Conservation (phyloP, 1,140 invertebrate species). For the Araneus ventricosus region DNA sequence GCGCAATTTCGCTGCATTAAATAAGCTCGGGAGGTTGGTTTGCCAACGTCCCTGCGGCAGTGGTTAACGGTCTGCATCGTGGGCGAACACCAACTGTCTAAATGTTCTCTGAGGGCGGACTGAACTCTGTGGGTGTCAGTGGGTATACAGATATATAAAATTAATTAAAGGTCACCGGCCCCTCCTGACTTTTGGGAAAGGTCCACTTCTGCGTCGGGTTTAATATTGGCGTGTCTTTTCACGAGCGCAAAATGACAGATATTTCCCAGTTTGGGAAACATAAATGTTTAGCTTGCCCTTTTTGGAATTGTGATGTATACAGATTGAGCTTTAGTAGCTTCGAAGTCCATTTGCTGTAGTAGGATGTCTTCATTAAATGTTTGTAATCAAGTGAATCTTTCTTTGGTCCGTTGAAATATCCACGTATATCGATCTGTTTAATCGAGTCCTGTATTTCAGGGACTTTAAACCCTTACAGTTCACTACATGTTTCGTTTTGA, state of each 20-base stretch:
- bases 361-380: too few relatives aligned
- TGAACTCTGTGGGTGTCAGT: not conserved
- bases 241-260: not conserved
- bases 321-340: too few relatives aligned
- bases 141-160: not conserved
- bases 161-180: slow-evolving; percentile 30
- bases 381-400: too few relatives aligned
- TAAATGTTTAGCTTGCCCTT: not conserved
- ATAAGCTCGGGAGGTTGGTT: not conserved
- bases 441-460: too few relatives aligned
- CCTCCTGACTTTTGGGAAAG: not conserved
- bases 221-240: not conserved
- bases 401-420: too few relatives aligned
- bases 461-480: too few relatives aligned
- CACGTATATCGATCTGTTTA: too few relatives aligned
- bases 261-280: not conserved
- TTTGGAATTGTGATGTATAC: not conserved
- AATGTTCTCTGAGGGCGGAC: slow-evolving; percentile 47
- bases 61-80: not conserved
- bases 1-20: not conserved
- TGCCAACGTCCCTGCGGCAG: not conserved
- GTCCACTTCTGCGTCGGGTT: not conserved
- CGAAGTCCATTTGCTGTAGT: too few relatives aligned
- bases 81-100: not conserved
- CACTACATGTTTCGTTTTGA: too few relatives aligned